A percentile compares a stretch with the other conserved stretches of the same genome.
phyloP scores from a whole-genome alignment of 2,797 vertebrate genomes.

The Enteromius treurensis region DNA sequence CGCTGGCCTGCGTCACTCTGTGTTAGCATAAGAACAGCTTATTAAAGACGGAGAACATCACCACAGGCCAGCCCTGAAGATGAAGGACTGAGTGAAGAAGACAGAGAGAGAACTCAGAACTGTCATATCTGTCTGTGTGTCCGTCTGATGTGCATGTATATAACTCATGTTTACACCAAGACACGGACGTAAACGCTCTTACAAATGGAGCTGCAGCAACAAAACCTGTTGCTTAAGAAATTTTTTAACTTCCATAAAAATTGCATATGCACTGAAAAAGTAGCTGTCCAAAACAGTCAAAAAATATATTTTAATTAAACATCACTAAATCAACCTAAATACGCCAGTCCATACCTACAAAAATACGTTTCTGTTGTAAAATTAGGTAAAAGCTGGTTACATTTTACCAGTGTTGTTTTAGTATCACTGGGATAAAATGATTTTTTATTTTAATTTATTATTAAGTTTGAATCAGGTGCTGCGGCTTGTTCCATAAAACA shows the following conservation, averaged over 20 bases:
- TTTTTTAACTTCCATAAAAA: not conserved
- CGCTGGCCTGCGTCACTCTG: conserved; percentile 72
- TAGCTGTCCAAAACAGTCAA: not conserved
- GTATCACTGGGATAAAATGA: not conserved
- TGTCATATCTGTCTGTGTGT: conserved; percentile 35
- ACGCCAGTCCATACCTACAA: not conserved
- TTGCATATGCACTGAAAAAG: not conserved
- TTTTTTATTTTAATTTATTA: not conserved
- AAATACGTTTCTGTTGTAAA: not conserved
- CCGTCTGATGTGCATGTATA: conserved; percentile 5
- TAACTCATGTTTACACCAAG: not conserved
- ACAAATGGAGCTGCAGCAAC: not conserved
- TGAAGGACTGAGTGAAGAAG: conserved; percentile 28
- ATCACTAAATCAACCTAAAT: not conserved
- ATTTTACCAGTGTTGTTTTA: not conserved
- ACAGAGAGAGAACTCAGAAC: conserved; percentile 32
- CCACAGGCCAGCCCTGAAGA: conserved; percentile 37
- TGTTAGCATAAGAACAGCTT: conserved; percentile 67
- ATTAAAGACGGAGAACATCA: conserved; percentile 50
- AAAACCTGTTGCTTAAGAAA: not conserved
- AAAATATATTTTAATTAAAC: not conserved
- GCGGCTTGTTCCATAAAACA: no score
- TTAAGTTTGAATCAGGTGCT: not conserved
- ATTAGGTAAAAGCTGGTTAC: not conserved
- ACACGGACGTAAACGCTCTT: not conserved